Conservation (phyloP, 2,888 invertebrate genomes). For the Brenthis ino region DNA sequence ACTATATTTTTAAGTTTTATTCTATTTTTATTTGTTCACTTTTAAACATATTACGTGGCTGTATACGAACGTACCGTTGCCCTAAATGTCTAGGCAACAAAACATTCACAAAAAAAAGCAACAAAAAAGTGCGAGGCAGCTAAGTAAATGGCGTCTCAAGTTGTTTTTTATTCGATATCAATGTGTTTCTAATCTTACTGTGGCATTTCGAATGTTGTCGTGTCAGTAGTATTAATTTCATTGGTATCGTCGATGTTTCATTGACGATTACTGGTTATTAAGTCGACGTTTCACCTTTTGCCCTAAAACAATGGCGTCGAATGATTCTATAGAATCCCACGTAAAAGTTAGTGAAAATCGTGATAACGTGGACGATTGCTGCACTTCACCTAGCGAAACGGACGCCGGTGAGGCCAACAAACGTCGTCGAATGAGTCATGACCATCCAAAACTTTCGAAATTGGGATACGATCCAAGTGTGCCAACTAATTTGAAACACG, state of each 20-base stretch:
- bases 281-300: constrained; percentile 59
- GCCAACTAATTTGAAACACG: constrained; percentile 67
- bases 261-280: constrained; percentile 61
- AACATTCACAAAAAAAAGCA: constrained; percentile 50
- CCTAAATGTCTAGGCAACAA: constrained; percentile 47
- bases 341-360: constrained; percentile 75
- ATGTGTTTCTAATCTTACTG: constrained; percentile 67
- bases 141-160: constrained; percentile 79
- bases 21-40: constrained; percentile 16
- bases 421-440: constrained; percentile 73
- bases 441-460: constrained; percentile 74
- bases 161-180: constrained; percentile 76
- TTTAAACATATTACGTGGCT: constrained; percentile 27
- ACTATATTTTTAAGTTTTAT: constrained; percentile 5
- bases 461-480: constrained; percentile 75
- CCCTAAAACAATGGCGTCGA: constrained; percentile 78
- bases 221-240: constrained; percentile 53
- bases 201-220: constrained; percentile 51
- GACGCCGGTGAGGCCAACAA: constrained; percentile 72
- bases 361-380: constrained; percentile 59
- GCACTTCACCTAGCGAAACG: constrained; percentile 57
- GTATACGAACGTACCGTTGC: constrained; percentile 31
- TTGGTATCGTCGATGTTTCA: constrained; percentile 58
- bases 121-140: constrained; percentile 65
- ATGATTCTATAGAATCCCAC: constrained; percentile 68